Evolutionary conservation across 1,140 invertebrate genomes (phyloP), one percentile per base, ranked within the genome.

Genomic region (Mamestra configurata): DNA sequence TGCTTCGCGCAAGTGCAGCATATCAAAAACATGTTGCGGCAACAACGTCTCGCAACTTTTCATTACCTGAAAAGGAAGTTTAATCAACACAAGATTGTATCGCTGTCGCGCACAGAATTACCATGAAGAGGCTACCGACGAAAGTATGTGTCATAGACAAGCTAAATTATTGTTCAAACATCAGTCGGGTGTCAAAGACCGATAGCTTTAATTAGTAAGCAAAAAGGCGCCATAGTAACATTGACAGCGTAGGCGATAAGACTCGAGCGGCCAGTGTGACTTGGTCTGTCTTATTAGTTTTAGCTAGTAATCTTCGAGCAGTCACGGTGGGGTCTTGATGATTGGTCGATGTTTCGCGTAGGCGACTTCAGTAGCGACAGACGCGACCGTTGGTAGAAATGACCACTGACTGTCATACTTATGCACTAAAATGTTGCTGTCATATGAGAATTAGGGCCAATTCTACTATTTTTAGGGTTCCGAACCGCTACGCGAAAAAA

Each of bases 201-300:
- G 89, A 93, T 90, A 89, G 85, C 81, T 91, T 91, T 90, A 93
- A 93, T 93, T 93, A 92, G 90, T 90, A 86, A 85, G 89, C 89
- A 86, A 91, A 91, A 91, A 90, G 88, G 88, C 91, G 89, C 89
- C 89, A 87, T 83, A 77, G 82, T 76, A 83, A 82, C 82, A 78
- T 78, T 81, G 22, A 66, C 49, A 61, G 84, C 86, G 91, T 92
- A 90, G 91, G 91, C 88, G 90, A 89, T 84, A 89, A 86, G 85
- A 88, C 78, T 64, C 84, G 8, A 82, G 57, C 57, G 77, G 72
- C 90, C 86, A 89, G 59, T 80, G 8, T 85, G 84, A 24, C 31
- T 53, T 77, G 87, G 82, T 8, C 89, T 78, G 11, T 31, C 70
- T 70, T 27, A 79, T 51, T 83, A 61, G 75, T 82, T 82, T 81